Base-by-base conservation (phyloP, 2,888 invertebrate genomes). In the Diloba caeruleocephala region DNA sequence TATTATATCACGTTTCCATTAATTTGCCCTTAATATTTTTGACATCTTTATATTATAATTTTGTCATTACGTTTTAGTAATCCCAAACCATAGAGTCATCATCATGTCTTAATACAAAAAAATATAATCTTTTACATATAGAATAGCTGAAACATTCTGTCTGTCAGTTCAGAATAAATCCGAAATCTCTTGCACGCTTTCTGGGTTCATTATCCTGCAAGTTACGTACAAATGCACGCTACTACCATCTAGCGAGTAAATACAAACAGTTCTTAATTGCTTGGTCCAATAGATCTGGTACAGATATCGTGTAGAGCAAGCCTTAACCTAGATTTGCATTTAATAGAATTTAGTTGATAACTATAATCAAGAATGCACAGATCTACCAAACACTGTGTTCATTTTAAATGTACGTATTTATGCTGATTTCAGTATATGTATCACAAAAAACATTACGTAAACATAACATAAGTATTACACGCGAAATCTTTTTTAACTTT, bases 301-400 rank as follows among this genome's bases (percentile, higher is more conserved):
- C 45, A 15, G n/a, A n/a, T n/a, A 43, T 60, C 48, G 63, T 71
- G 67, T 66, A 38, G 48, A 72, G 55, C 51, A 49, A 60, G 57
- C 60, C 68, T 71, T 76, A 68, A 69, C 59, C 55, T 69, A 73
- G 56, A 65, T 76, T n/a, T 82, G 88, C 88, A 87, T 87, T 88
- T 88, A 86, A 74, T 82, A 81, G 75, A 51, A 56, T 65, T 67
- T 81, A 78, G 61, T 69, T 31, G n/a, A n/a, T n/a, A n/a, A n/a
- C n/a, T n/a, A n/a, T 78, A 33, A 51, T 66, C 23, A 54, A 74
- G 15, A 64, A 72, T 74, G 83, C 88, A 88, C 86, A 87, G 83
- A 86, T 80, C 80, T 84, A 85, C 84, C 84, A 79, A 78, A 56
- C 65, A 81, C 80, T 87, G 89, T 90, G 89, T 89, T 90, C 87